Evolutionary conservation across 2,888 invertebrate genomes (phyloP).

Genomic region (Sarcophaga carnaria): DNA sequence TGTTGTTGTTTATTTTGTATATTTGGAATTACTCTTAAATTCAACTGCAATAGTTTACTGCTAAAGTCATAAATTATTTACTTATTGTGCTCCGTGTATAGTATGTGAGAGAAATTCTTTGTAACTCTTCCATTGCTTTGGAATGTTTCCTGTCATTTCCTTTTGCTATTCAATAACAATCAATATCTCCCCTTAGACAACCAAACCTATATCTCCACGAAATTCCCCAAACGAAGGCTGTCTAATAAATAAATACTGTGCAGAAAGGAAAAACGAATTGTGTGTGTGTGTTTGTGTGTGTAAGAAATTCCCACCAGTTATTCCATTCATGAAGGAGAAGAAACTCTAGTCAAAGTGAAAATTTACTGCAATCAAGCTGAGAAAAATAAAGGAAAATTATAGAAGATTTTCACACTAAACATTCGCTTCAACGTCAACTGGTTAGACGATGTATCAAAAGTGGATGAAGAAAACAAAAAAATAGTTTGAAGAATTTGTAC

Average conservation of each 20-base stretch:
- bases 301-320: constrained; percentile 47
- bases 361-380: constrained; percentile 36
- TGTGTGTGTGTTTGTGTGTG: neutral
- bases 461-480: constrained; percentile 15
- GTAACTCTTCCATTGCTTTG: neutral
- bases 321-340: constrained; percentile 17
- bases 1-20: no score
- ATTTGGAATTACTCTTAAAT: no score
- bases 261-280: neutral
- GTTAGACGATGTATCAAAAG: constrained; percentile 11
- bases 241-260: neutral
- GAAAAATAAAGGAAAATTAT: constrained; percentile 26
- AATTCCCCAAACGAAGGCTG: neutral
- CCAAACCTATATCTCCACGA: no score
- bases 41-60: neutral
- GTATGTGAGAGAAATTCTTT: neutral
- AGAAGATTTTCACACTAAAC: constrained; percentile 42
- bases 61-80: neutral
- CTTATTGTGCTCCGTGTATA: neutral
- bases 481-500: constrained; percentile 44
- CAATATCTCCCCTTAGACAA: neutral
- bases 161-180: neutral
- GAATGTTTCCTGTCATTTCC: constrained; percentile 30
- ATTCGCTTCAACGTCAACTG: neutral
- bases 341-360: constrained; percentile 40